phyloP scores from a whole-genome alignment of 2,797 vertebrate genomes.

The Falco concolor region DNA sequence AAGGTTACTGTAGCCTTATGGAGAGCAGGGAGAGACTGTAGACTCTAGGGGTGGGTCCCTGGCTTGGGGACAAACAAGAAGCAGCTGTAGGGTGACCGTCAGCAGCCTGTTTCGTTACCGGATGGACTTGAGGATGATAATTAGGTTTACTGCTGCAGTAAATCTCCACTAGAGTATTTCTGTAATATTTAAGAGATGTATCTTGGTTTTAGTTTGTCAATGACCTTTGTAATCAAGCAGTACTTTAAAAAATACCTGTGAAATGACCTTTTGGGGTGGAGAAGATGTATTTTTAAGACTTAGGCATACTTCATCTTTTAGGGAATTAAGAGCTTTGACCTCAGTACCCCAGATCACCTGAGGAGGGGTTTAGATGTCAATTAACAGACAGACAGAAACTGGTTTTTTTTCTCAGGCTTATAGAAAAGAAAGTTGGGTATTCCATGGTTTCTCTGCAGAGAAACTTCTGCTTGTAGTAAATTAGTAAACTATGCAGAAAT shows the following conservation, averaged over 20 bases:
- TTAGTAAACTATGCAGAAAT: background rate
- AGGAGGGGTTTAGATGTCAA: background rate
- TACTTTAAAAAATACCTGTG: background rate
- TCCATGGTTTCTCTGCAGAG: background rate
- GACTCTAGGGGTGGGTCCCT: slow-evolving; percentile 49
- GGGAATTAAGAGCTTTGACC: background rate
- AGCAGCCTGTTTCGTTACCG: background rate
- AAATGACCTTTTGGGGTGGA: background rate
- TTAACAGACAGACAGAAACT: background rate
- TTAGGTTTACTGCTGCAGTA: background rate
- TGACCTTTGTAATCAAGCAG: background rate
- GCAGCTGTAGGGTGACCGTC: background rate
- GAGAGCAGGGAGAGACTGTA: slow-evolving; percentile 61
- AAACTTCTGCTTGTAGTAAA: background rate
- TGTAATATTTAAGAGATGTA: background rate
- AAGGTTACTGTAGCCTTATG: slow-evolving; percentile 44
- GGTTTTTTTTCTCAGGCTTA: background rate
- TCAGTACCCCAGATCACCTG: background rate
- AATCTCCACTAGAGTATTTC: background rate
- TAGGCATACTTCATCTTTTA: background rate
- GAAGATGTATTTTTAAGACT: background rate
- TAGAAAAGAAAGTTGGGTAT: background rate
- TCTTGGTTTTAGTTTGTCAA: fast-evolving
- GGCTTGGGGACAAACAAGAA: slow-evolving; percentile 25
- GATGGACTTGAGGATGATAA: background rate